Conservation (phyloP, 1,140 invertebrate genomes). For the Sycophaga agraensis region DNA sequence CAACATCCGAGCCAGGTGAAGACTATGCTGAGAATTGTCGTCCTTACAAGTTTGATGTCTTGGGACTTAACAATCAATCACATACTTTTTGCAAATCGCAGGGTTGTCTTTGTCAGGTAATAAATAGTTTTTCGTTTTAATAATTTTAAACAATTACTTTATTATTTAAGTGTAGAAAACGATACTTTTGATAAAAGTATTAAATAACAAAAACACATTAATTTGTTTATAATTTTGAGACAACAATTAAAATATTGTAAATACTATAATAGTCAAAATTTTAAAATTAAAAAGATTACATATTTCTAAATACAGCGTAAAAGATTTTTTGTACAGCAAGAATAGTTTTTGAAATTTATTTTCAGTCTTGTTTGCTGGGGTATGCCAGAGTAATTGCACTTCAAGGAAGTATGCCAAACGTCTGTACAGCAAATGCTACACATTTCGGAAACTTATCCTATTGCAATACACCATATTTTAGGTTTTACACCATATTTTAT, state of each 20-base stretch:
- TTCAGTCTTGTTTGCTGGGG: slow-evolving; percentile 45
- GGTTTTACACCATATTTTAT: neutral
- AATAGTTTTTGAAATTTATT: slow-evolving; percentile 17
- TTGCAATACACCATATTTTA: neutral
- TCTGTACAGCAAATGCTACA: slow-evolving; percentile 35
- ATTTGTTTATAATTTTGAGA: too few relatives aligned
- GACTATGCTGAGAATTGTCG: slow-evolving; percentile 39
- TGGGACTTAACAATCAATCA: slow-evolving; percentile 24
- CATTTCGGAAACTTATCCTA: neutral
- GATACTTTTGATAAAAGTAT: too few relatives aligned
- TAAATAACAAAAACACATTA: too few relatives aligned
- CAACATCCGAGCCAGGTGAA: slow-evolving; percentile 41
- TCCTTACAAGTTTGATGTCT: slow-evolving; percentile 8
- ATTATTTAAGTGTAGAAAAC: too few relatives aligned
- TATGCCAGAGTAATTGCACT: slow-evolving; percentile 45
- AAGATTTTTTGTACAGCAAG: too few relatives aligned
- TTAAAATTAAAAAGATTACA: neutral
- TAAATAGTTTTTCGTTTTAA: too few relatives aligned
- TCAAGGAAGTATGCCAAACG: slow-evolving; percentile 48
- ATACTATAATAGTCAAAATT: too few relatives aligned
- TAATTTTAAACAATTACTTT: too few relatives aligned
- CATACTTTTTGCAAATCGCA: slow-evolving; percentile 39
- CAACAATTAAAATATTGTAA: too few relatives aligned
- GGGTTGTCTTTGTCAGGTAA: slow-evolving; percentile 49
- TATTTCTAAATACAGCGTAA: too few relatives aligned